Base-by-base conservation (phyloP, 2,888 invertebrate species). In the Lithosia quadra region DNA sequence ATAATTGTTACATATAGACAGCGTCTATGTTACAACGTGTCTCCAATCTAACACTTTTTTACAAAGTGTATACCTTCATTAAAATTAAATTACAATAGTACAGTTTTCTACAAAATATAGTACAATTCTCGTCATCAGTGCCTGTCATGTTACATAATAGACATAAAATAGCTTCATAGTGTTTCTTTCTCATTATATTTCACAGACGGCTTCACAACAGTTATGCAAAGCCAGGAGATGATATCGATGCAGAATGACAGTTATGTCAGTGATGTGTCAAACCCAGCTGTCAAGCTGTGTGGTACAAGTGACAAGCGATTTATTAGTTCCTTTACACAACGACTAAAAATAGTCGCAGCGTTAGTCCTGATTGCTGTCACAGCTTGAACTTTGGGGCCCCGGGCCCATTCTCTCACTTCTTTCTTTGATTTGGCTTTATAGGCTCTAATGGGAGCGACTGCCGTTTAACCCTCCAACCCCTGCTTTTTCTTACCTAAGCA, bases 241-340 rank as follows among this genome's bases (percentile, higher is more conserved):
- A 60, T 68, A 65, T 65, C 65, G 24, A 24, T 43, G 56, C 43
- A 57, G 61, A 68, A 68, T 68, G 68, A 34, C 59, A 67, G 53
- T 55, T 36, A 59, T 59, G 24, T 60, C 53, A 49, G 36, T 22
- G 34, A 58, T 53, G 33, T 59, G 49, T 53, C 63, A 15, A 49
- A 49, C 36, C 13, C 22, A 43, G 18, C 36, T 58, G 49, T 39
- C 18, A 33, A 24, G 33, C 28, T 49, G 36, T 34, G 28, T 28
- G 36, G 15, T 36, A 55, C 24, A 39, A 60, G 55, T 18, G 53
- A 24, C 2, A 9, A 68, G 63, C 28, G 63, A 55, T 56, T 66
- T 5, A 34, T 49, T 36, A 1, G 0, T 22, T 55, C n/a, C 2
- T 43, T 43, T 43, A 43, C 15, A 39, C 5, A 39, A 36, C n/a